phyloP scores from a whole-genome alignment of 2,113 vertebrate species.

The Chaenocephalus aceratus region DNA sequence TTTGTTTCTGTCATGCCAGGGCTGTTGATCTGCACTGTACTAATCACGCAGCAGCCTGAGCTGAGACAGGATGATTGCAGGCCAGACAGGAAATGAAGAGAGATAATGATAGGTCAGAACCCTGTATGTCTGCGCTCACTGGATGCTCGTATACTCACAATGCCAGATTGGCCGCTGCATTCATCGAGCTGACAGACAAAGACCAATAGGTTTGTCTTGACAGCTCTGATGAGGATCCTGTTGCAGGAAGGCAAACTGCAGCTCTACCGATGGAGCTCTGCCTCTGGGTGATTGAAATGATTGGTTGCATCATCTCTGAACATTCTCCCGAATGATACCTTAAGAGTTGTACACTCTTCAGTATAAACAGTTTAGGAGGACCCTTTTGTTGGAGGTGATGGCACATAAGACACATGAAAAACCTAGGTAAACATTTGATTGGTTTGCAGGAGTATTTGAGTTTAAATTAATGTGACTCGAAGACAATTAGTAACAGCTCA shows the following conservation, averaged over 20 bases:
- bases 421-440: conserved; percentile 5
- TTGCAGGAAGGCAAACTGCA: conserved; percentile 18
- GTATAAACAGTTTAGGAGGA: neutral
- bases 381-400: conserved; percentile 1
- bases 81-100: conserved; percentile 80
- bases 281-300: conserved; percentile 13
- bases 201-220: conserved; percentile 61
- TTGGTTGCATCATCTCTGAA: conserved; percentile 26
- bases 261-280: conserved; percentile 18
- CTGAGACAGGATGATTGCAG: conserved; percentile 79
- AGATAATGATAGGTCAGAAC: conserved; percentile 77
- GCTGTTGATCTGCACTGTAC: conserved; percentile 71
- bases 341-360: conserved; percentile 14
- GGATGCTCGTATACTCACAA: conserved; percentile 46
- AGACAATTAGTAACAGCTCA: conserved; percentile 58
- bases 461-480: conserved; percentile 50
- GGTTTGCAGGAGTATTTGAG: conserved; percentile 14
- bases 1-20: conserved; percentile 53
- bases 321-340: conserved; percentile 6
- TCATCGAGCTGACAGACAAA: conserved; percentile 73
- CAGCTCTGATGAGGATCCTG: conserved; percentile 43
- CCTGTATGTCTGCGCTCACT: conserved; percentile 63
- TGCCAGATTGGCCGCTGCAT: conserved; percentile 60
- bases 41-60: conserved; percentile 71
- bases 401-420: conserved; percentile 8